Conservation (phyloP, 2,888 invertebrate species). For the Thera britannica region DNA sequence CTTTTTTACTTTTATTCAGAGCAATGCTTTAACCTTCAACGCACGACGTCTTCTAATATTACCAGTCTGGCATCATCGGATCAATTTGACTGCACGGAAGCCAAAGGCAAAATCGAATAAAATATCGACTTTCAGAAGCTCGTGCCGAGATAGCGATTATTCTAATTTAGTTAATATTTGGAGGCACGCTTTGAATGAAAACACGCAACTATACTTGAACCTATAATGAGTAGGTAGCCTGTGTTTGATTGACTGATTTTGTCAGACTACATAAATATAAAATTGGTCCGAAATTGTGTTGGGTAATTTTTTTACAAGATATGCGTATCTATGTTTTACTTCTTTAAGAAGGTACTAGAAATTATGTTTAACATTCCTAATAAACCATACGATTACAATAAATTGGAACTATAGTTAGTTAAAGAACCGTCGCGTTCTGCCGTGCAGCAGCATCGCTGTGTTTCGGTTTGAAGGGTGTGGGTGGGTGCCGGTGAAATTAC, state of each 20-base stretch:
- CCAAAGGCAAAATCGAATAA: slow-evolving; percentile 53
- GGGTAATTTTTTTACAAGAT: background rate
- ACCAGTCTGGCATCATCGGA: slow-evolving; percentile 7
- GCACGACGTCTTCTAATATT: slow-evolving; percentile 22
- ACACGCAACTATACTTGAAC: slow-evolving; percentile 49
- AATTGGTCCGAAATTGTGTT: slow-evolving; percentile 12
- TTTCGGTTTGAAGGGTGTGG: no score
- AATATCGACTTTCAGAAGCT: slow-evolving; percentile 65
- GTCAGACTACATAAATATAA: slow-evolving; percentile 17
- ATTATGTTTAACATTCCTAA: no score
- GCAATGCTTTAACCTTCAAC: slow-evolving; percentile 14
- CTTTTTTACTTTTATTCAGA: no score
- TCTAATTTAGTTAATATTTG: slow-evolving; percentile 55
- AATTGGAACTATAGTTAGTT: no score
- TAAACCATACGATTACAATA: no score
- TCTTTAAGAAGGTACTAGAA: no score
- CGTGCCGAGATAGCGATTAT: slow-evolving; percentile 60
- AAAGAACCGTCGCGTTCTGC: no score
- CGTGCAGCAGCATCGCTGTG: no score
- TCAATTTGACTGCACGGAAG: slow-evolving; percentile 64
- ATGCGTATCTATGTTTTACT: no score
- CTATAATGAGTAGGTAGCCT: slow-evolving; percentile 32
- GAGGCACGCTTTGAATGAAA: slow-evolving; percentile 58
- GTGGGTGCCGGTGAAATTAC: no score
- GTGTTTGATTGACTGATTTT: slow-evolving; percentile 33